Evolutionary conservation across 2,113 vertebrate species (phyloP).

Genomic region (Polypterus senegalus): DNA sequence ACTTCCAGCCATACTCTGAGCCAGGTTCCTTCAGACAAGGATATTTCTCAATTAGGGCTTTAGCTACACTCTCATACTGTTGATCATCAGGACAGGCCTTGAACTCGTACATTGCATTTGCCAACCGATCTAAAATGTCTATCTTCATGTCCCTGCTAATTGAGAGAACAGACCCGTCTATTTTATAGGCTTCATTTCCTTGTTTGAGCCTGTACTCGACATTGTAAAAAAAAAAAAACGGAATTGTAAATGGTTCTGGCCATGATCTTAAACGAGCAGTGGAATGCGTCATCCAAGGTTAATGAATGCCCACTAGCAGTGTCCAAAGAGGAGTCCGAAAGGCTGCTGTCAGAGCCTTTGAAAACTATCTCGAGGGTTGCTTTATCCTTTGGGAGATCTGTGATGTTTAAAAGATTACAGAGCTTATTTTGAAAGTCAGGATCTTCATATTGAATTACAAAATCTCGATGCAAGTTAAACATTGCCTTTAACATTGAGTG

Average conservation of each 20-base stretch:
- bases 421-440: constrained; percentile 16
- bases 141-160: constrained; percentile 1
- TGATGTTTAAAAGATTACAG: constrained; percentile 12
- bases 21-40: constrained; percentile 17
- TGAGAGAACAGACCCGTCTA: constrained; percentile 14
- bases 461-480: constrained; percentile 11
- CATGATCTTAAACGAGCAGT: constrained; percentile 8
- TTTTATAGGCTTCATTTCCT: constrained; percentile 14
- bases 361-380: constrained; percentile 10
- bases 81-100: constrained; percentile 15
- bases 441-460: constrained; percentile 19
- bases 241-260: constrained; percentile 17
- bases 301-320: not conserved
- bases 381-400: constrained; percentile 8
- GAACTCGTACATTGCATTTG: constrained; percentile 17
- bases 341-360: not conserved
- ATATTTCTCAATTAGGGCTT: constrained; percentile 17
- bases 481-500: not conserved
- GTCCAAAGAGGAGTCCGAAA: not conserved
- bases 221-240: constrained; percentile 16
- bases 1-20: constrained; percentile 7
- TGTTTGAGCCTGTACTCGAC: constrained; percentile 10
- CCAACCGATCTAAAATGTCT: constrained; percentile 14
- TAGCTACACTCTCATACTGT: constrained; percentile 15
- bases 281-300: constrained; percentile 1